These are phyloP conservation scores for Brachyhypopomus occidentalis DNA, from an alignment of 2,113 vertebrate genomes.

Conservation along the genomic window DNA sequence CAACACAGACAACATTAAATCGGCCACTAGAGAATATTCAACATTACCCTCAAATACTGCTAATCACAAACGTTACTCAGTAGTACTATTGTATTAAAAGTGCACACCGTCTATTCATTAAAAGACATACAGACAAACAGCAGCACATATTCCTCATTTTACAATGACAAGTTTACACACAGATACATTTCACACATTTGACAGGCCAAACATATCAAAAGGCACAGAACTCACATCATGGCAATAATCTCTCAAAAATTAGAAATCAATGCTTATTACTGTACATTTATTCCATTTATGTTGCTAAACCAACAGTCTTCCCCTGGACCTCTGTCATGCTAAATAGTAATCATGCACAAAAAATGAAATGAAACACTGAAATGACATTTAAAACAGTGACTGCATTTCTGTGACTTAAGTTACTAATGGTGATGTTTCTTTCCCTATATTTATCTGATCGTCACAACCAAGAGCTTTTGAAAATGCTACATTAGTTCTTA, in stretches of 20 bases:
- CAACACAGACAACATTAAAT: conserved; percentile 24
- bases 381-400: not conserved
- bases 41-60: conserved; percentile 78
- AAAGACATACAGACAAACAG: conserved; percentile 74
- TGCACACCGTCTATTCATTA: conserved; percentile 81
- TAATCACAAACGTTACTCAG: conserved; percentile 85
- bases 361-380: not conserved
- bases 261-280: not conserved
- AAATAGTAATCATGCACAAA: not conserved
- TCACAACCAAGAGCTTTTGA: not conserved
- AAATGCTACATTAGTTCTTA: not conserved
- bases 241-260: conserved; percentile 64
- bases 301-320: not conserved
- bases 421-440: not conserved
- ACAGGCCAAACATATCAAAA: conserved; percentile 91
- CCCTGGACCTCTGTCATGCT: not conserved
- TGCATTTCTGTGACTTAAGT: not conserved
- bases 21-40: conserved; percentile 73
- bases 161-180: conserved; percentile 79
- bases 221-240: conserved; percentile 90
- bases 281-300: not conserved
- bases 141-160: conserved; percentile 61
- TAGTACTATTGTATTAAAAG: conserved; percentile 86
- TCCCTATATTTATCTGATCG: not conserved
- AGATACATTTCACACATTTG: conserved; percentile 88